Evolutionary conservation across 2,888 invertebrate species (phyloP), one percentile per base, ranked within the genome.

Genomic region (Coleophora deauratella): DNA sequence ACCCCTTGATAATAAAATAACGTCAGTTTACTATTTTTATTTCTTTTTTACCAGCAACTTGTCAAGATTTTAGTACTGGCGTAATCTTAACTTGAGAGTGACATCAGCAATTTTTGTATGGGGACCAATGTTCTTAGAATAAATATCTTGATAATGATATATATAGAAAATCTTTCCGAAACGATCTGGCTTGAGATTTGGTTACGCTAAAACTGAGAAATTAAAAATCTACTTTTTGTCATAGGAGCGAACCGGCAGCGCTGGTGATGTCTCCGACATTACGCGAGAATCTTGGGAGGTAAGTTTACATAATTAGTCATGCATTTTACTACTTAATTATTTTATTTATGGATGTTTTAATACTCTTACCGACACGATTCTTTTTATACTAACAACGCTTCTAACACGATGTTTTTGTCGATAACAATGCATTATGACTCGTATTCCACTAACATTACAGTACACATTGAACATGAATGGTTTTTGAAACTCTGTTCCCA

Each of bases 231-330:
- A 12, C 50, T 50, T 46, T 54, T 62, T 61, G 50, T 70, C 58
- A 36, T 57, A 87, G 79, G 84, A 87, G 47, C 87, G 90, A 41
- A 87, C 88, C 46, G 89, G 88, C 53, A 91, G 91, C 64, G 89
- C 91, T 45, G 91, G 91, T 43, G 93, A 94, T 69, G 91, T 94
- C 31, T 88, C 91, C 9, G 94, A 94, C 63, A 86, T 95, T 50
- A 95, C 94, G 41, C 90, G 94, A 66, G 95, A 96, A 75, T 95
- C 95, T 48, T 96, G 96, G 96, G 96, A 96, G 95, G 96, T 96
- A 82, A 90, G 93, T 88, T 32, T 35, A 44, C 28, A 39, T 34
- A 41, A 36, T 35, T 38, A 37, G 37, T 28, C 36, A 47, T 21
- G n/a, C n/a, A n/a, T 32, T 44, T 36, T 33, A 34, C 35, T 41